Conservation (phyloP, 1,140 invertebrate genomes). For the Eciton burchellii region DNA sequence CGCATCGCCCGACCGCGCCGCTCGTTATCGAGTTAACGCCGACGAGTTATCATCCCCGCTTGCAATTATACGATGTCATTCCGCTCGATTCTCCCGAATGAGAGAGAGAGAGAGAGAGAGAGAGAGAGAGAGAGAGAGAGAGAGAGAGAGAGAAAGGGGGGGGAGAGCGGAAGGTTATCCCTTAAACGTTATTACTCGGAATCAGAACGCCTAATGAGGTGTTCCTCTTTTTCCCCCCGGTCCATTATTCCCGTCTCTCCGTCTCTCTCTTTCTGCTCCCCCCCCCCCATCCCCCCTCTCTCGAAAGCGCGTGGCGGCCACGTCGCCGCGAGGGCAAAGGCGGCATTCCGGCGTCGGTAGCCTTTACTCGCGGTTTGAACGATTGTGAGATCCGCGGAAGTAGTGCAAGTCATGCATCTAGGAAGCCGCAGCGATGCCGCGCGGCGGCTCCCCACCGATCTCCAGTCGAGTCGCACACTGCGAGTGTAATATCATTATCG, state of each 20-base stretch:
- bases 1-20: neutral
- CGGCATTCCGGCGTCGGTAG: constrained; percentile 53
- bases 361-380: constrained; percentile 55
- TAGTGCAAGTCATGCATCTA: constrained; percentile 75
- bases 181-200: neutral
- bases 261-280: neutral
- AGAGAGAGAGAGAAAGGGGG: too few species aligned
- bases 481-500: constrained; percentile 76
- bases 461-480: constrained; percentile 39
- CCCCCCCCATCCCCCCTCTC: neutral
- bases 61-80: constrained; percentile 35
- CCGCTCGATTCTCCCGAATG: neutral
- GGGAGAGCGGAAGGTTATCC: neutral
- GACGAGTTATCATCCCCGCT: neutral
- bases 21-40: constrained; percentile 58
- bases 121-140: too few species aligned
- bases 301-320: constrained; percentile 6
- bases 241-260: neutral
- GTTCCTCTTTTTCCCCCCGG: constrained; percentile 6
- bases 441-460: constrained; percentile 69
- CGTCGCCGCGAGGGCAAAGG: constrained; percentile 38
- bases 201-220: neutral
- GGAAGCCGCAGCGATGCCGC: constrained; percentile 60
- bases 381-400: constrained; percentile 73
- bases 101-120: too few species aligned